Evolutionary conservation across 2,113 vertebrate species (phyloP).

Genomic region (Peromyscus maniculatus): DNA sequence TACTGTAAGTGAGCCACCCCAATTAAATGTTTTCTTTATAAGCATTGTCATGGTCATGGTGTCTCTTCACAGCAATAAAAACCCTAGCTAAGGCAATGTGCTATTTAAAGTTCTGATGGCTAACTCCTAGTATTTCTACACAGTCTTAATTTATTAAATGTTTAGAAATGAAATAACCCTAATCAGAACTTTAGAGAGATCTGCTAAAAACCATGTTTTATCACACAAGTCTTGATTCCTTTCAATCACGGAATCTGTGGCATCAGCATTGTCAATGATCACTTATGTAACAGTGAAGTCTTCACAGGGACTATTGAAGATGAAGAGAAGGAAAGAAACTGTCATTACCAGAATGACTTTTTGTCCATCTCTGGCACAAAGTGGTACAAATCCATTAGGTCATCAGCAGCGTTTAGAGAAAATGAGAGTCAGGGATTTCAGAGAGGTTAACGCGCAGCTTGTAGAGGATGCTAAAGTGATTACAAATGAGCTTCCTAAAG

Average conservation of each 20-base stretch:
- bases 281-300: not conserved
- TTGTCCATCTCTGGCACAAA: not conserved
- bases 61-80: not conserved
- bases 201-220: not conserved
- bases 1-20: not conserved
- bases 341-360: not conserved
- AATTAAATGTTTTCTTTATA: not conserved
- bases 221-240: not conserved
- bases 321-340: not conserved
- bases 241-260: not conserved
- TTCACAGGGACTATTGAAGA: not conserved
- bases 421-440: not conserved
- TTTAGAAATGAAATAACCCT: not conserved
- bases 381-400: not conserved
- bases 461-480: not conserved
- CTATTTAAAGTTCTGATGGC: not conserved
- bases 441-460: not conserved
- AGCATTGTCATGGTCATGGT: not conserved
- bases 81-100: not conserved
- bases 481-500: not conserved
- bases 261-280: no score
- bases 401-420: not conserved
- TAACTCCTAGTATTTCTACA: not conserved
- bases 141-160: not conserved
- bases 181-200: not conserved